Percentiles rank a stretch among this genome's conserved stretches.
Conservation (phyloP, 2,797 vertebrate genomes). For the Syngnathus rostellatus region DNA sequence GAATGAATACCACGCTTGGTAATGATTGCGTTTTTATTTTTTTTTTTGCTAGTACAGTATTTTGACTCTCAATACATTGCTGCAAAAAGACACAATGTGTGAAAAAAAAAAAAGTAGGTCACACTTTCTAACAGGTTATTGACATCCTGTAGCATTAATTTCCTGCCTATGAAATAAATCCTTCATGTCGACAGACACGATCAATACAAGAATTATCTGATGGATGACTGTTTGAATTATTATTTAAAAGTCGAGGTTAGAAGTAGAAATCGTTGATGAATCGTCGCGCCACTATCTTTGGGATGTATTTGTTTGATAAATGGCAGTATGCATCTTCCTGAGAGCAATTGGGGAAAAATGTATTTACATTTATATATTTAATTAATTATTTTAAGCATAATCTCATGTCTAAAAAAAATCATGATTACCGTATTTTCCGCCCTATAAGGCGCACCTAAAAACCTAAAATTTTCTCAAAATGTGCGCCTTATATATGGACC, state of each 20-base stretch:
- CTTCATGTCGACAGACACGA: not conserved
- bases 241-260: not conserved
- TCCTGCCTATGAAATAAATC: not conserved
- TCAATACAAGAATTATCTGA: not conserved
- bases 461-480: no score
- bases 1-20: not conserved
- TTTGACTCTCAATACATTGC: not conserved
- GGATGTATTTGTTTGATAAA: not conserved
- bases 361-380: no score
- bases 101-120: not conserved
- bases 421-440: no score
- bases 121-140: not conserved
- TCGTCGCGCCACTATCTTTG: not conserved
- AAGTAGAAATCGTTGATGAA: not conserved
- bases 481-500: no score
- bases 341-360: not conserved
- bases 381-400: no score
- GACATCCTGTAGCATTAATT: not conserved
- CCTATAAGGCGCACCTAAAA: no score
- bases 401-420: no score
- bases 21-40: not conserved
- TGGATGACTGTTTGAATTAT: slow-evolving; percentile 1
- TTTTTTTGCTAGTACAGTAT: no score
- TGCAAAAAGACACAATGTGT: not conserved
- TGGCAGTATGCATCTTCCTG: not conserved